Conservation (phyloP, 2,888 invertebrate species). For the Erannis defoliaria region DNA sequence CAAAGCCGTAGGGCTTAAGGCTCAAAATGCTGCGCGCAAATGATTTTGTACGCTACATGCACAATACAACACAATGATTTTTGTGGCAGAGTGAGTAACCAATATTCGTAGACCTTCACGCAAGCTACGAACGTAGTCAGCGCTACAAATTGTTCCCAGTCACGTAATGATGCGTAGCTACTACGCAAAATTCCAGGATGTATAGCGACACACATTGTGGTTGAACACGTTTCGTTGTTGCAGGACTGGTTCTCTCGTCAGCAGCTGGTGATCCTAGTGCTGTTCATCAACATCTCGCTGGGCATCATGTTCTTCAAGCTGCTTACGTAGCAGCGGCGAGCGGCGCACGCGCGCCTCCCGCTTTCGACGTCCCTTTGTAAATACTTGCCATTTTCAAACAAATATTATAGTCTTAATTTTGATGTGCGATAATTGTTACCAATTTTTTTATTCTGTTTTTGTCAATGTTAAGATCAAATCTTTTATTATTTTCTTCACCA, state of each 20-base stretch:
- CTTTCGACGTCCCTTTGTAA: constrained; percentile 67
- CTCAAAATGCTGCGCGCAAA: too few relatives aligned
- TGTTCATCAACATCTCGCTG: constrained; percentile 97
- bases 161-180: not conserved
- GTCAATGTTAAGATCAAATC: constrained; percentile 48
- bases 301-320: constrained; percentile 98
- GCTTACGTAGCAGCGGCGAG: constrained; percentile 94
- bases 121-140: not conserved
- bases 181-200: not conserved
- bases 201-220: not conserved
- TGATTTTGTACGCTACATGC: too few relatives aligned
- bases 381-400: constrained; percentile 70
- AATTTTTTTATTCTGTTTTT: constrained; percentile 58
- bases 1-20: too few relatives aligned
- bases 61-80: too few relatives aligned
- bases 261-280: constrained; percentile 96
- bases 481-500: constrained; percentile 59
- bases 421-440: constrained; percentile 65
- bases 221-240: constrained; percentile 47
- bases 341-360: constrained; percentile 74
- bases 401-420: constrained; percentile 67
- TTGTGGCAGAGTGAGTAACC: not conserved
- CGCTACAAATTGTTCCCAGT: not conserved
- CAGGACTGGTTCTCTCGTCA: constrained; percentile 99
- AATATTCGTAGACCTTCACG: not conserved